These are phyloP conservation scores for Eucidaris tribuloides DNA, from an alignment of 35 echinoderm and acorn worm species.

Conservation along the genomic window DNA sequence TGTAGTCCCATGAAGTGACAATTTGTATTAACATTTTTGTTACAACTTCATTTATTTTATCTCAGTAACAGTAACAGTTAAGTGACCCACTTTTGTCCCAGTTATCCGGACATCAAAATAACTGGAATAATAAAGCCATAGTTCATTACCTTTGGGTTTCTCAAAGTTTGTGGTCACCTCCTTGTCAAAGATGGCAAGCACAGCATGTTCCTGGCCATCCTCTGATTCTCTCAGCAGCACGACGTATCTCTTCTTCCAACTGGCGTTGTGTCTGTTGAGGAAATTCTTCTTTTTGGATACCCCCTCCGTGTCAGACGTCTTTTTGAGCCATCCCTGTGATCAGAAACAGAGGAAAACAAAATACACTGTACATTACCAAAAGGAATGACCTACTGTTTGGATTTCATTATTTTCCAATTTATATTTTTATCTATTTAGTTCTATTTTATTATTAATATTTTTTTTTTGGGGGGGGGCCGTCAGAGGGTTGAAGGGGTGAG, in stretches of 20 bases:
- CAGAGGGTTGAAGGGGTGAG: slow-evolving; percentile 4
- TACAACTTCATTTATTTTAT: background rate
- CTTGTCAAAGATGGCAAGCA: slow-evolving; percentile 53
- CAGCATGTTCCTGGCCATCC: slow-evolving; percentile 47
- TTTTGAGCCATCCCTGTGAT: slow-evolving; percentile 65
- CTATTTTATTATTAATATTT: background rate
- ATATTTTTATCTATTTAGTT: background rate
- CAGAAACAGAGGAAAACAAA: background rate
- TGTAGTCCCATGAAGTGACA: too few relatives aligned
- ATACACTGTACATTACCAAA: background rate
- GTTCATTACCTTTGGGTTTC: slow-evolving; percentile 49
- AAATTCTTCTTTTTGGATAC: slow-evolving; percentile 77
- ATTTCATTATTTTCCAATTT: background rate
- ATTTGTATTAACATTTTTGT: background rate
- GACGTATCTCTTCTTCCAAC: slow-evolving; percentile 66
- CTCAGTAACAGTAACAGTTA: background rate
- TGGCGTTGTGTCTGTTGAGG: slow-evolving; percentile 31
- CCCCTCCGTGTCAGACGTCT: slow-evolving; percentile 42
- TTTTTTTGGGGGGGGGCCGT: background rate
- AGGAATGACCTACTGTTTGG: background rate
- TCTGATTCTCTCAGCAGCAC: slow-evolving; percentile 51
- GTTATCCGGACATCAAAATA: background rate
- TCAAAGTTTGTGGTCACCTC: slow-evolving; percentile 42
- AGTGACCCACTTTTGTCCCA: background rate
- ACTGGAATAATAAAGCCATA: background rate